A percentile compares a stretch with the other conserved stretches of the same genome.
Conservation (phyloP, 1,140 invertebrate species). For the Drosophila varians region DNA sequence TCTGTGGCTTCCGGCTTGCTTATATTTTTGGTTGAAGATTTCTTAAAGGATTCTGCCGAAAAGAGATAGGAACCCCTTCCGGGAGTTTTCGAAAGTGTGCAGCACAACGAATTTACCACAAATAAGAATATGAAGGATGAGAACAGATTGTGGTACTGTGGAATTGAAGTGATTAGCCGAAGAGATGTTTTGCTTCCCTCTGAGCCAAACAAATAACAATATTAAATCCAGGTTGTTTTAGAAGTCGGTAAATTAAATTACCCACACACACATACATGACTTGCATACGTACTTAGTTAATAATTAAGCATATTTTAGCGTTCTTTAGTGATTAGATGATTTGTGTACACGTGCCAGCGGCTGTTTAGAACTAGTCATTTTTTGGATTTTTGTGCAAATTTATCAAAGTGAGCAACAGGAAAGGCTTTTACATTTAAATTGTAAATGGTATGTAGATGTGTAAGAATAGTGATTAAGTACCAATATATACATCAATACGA, state of each 20-base stretch:
- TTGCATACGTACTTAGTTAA: constrained; percentile 59
- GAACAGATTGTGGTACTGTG: constrained; percentile 15
- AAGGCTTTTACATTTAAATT: constrained; percentile 63
- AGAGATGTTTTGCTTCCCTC: constrained; percentile 10
- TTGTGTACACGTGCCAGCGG: constrained; percentile 40
- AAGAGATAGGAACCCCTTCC: neutral
- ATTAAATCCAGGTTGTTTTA: constrained; percentile 70
- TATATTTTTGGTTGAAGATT: neutral
- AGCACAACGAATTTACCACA: constrained; percentile 49
- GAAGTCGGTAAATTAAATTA: constrained; percentile 23
- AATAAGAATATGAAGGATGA: neutral
- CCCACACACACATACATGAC: constrained; percentile 21
- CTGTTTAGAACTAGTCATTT: constrained; percentile 75
- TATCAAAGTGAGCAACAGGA: constrained; percentile 46
- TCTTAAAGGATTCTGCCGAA: too few species aligned
- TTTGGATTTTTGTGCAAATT: constrained; percentile 46
- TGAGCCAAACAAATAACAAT: constrained; percentile 21
- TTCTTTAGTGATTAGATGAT: constrained; percentile 23
- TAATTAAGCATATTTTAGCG: constrained; percentile 49
- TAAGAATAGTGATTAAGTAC: constrained; percentile 31
- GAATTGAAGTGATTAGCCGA: constrained; percentile 26
- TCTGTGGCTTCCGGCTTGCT: neutral
- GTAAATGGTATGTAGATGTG: constrained; percentile 21
- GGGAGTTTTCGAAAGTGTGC: neutral
- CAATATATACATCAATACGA: constrained; percentile 27